Evolutionary conservation across 53 echinoderm and acorn worm genomes (phyloP).

Genomic region (Hippasteria phrygiana): DNA sequence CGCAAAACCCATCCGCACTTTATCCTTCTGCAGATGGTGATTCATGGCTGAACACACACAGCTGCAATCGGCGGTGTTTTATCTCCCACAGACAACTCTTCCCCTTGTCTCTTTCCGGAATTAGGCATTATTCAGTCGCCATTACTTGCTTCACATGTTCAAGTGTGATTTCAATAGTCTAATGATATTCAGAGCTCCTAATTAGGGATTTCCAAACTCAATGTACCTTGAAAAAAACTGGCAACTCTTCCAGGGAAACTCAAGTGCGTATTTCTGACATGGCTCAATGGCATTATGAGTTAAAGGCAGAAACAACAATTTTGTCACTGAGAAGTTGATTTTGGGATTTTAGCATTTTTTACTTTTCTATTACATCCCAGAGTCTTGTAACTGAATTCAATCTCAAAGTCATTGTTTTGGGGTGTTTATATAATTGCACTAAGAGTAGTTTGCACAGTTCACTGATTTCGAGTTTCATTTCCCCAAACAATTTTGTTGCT

Average conservation of each 20-base stretch:
- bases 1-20: neutral
- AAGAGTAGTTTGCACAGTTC: no score
- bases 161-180: neutral
- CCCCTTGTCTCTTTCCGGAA: neutral
- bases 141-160: neutral
- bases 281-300: no score
- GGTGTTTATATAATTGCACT: no score
- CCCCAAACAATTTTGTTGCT: no score
- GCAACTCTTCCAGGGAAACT: neutral
- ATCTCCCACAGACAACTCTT: neutral
- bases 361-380: no score
- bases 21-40: neutral
- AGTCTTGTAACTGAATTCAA: no score
- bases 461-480: no score
- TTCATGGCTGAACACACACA: neutral
- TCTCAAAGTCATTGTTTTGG: no score
- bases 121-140: neutral
- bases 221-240: neutral
- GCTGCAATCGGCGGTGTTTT: neutral
- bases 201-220: neutral
- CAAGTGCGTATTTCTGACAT: neutral
- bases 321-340: no score
- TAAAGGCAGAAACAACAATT: no score
- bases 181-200: neutral
- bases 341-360: no score